Conservation (phyloP, 2,113 vertebrate species). For the Mohoua ochrocephala region DNA sequence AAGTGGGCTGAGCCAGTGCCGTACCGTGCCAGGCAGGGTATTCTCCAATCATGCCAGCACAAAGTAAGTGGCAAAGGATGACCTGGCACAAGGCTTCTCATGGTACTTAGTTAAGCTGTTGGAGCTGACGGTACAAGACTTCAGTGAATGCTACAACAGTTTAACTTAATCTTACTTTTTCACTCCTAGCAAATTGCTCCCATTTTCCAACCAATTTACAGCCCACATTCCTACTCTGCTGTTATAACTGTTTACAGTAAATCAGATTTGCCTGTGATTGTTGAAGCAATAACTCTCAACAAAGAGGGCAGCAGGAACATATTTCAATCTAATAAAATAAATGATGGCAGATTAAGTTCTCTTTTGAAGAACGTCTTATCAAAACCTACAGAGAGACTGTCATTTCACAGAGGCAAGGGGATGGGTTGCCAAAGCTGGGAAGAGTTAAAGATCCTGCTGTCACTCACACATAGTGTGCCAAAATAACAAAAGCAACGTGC, state of each 20-base stretch:
- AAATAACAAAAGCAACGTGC: background rate
- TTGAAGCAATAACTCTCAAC: background rate
- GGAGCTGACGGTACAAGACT: background rate
- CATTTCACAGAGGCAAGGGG: background rate
- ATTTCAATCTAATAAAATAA: conserved; percentile 33
- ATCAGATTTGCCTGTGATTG: conserved; percentile 8
- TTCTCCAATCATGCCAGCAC: background rate
- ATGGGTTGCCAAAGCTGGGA: background rate
- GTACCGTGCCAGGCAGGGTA: background rate
- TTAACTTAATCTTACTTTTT: background rate
- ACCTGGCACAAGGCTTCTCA: background rate
- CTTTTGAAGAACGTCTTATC: background rate
- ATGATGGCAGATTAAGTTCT: background rate
- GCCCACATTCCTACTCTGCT: background rate
- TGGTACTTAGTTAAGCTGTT: background rate
- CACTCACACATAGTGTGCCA: background rate
- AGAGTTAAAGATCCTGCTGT: background rate
- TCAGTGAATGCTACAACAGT: background rate
- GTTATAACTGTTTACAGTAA: conserved; percentile 4
- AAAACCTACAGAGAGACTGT: background rate
- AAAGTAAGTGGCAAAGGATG: background rate
- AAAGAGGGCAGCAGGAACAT: background rate
- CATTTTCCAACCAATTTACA: conserved; percentile 1
- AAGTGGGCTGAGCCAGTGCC: background rate
- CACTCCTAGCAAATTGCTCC: background rate